Evolutionary conservation across 2,888 invertebrate species (phyloP), one percentile per base, ranked within the genome.

Genomic region (Watsonalla cultraria): DNA sequence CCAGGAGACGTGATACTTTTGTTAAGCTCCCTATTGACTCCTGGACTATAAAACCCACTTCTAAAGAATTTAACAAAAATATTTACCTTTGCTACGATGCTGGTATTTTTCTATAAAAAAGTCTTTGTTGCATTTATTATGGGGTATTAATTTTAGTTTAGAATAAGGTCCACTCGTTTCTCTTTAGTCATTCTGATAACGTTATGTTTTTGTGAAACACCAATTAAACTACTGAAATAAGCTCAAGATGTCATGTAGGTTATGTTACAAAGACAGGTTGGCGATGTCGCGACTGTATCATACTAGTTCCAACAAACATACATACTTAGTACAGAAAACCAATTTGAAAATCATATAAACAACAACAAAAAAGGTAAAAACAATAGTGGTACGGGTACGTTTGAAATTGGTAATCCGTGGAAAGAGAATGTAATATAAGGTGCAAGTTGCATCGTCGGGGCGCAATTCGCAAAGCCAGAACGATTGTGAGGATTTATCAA

Each of bases 401-500:
- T 51, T 54, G 52, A 51, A 56, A 54, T 54, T 54, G 58, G 68
- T 77, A 74, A 76, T 74, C 72, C 70, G 58, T 58, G 67, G 70
- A 78, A 80, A 77, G 78, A 66, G 76, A 80, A 80, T 81, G 70
- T 78, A 78, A 78, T 79, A 80, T 77, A 74, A 78, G 77, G 77
- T 75, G 71, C 78, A 79, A 77, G 73, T 76, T 78, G 77, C 75
- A 78, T 72, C 66, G 70, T 69, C 68, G 68, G 66, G 78, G 76
- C 77, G 77, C 78, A 78, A 79, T 80, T 78, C 74, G 72, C 80
- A 85, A 85, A 86, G 85, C 82, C 73, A 63, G 75, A 80, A 72
- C 82, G 82, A 83, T 85, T 81, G 83, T 85, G 69, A 74, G 86
- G 86, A 85, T 85, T 86, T 86, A 80, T 79, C 84, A 80, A 84